Conservation (phyloP, 2,888 invertebrate genomes). For the Eubasilissa splendida region DNA sequence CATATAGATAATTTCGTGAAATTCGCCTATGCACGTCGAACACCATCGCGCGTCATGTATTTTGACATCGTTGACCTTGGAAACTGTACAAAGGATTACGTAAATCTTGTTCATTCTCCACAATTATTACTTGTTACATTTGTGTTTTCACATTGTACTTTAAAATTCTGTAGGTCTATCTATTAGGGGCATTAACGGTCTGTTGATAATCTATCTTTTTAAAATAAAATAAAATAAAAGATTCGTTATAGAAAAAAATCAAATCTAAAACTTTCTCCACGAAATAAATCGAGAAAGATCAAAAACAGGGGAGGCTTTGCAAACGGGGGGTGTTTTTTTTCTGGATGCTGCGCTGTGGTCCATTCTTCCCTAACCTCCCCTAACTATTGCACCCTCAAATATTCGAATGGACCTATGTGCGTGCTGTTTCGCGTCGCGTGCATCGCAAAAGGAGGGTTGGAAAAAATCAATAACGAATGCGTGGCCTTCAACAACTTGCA, state of each 20-base stretch:
- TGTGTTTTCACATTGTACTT: no score
- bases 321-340: constrained; percentile 12
- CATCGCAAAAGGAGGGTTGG: constrained; percentile 20
- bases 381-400: constrained; percentile 37
- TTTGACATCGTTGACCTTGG: no score
- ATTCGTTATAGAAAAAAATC: not conserved
- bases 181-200: no score
- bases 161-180: no score
- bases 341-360: constrained; percentile 18
- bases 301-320: not conserved
- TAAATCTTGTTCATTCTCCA: no score
- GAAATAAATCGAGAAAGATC: not conserved
- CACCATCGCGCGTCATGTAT: no score
- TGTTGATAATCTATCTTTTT: no score
- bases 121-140: no score
- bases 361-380: constrained; percentile 38
- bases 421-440: constrained; percentile 23
- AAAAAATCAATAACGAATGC: constrained; percentile 28
- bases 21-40: no score
- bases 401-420: constrained; percentile 36
- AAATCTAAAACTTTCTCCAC: not conserved
- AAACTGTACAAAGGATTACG: no score
- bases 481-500: constrained; percentile 30
- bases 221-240: no score
- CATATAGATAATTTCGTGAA: no score